Evolutionary conservation across 1,140 invertebrate genomes (phyloP).

Genomic region (Battus philenor): DNA sequence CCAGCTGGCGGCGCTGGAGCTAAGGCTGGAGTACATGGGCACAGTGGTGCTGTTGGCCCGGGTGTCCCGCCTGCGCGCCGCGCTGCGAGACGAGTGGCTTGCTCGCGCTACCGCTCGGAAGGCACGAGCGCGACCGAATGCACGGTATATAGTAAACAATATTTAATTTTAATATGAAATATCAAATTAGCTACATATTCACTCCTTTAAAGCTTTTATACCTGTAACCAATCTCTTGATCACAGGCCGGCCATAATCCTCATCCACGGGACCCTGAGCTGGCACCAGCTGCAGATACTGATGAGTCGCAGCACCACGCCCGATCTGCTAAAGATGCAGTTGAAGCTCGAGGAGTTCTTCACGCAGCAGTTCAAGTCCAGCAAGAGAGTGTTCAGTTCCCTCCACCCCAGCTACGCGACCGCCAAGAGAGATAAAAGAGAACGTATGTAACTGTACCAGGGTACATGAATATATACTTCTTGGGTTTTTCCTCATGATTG

Average conservation of each 20-base stretch:
- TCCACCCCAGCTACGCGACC: conserved; percentile 74
- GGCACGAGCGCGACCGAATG: conserved; percentile 19
- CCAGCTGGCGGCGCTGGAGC: conserved; percentile 89
- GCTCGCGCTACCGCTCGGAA: conserved; percentile 19
- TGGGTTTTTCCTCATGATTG: too few relatives aligned
- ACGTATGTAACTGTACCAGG: too few relatives aligned
- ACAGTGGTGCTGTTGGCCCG: conserved; percentile 94
- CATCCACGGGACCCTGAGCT: conserved; percentile 93
- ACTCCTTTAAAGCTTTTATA: too few relatives aligned
- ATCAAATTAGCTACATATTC: too few relatives aligned
- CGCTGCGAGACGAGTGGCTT: conserved; percentile 89
- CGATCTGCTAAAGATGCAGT: conserved; percentile 96
- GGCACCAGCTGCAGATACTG: conserved; percentile 97
- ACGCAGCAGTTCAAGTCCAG: conserved; percentile 96
- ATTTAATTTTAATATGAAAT: too few relatives aligned
- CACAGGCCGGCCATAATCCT: conserved; percentile 92
- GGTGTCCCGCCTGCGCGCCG: conserved; percentile 88
- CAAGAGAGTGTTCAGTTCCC: conserved; percentile 90
- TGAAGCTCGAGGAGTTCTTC: conserved; percentile 98
- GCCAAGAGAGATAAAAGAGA: conserved; percentile 39
- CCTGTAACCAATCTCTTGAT: too few relatives aligned
- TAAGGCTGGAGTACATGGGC: conserved; percentile 97
- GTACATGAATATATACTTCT: too few relatives aligned
- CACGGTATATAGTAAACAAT: too few relatives aligned
- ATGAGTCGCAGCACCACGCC: conserved; percentile 97